Conservation (phyloP, 1,140 invertebrate genomes). For the Patella vulgata region DNA sequence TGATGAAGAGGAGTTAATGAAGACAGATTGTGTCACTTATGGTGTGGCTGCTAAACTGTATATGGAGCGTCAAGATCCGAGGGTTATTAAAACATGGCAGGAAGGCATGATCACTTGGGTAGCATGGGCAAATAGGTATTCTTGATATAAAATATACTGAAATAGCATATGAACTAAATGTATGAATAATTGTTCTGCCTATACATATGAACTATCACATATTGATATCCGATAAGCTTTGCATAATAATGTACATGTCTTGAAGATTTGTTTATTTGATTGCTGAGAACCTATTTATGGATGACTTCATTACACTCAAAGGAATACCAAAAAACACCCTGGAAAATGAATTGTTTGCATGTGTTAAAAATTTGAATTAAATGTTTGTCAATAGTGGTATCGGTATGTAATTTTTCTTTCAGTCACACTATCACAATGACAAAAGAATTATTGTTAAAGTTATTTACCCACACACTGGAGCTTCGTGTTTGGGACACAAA, state of each 20-base stretch:
- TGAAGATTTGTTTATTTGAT: too few relatives aligned
- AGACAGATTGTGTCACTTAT: constrained; percentile 62
- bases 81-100: constrained; percentile 61
- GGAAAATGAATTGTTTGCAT: too few relatives aligned
- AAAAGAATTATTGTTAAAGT: constrained; percentile 53
- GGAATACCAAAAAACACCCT: too few relatives aligned
- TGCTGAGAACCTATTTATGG: too few relatives aligned
- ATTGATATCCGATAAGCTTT: too few relatives aligned
- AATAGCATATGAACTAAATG: too few relatives aligned
- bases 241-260: too few relatives aligned
- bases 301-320: too few relatives aligned
- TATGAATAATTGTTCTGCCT: too few relatives aligned
- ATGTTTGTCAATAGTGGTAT: too few relatives aligned
- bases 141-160: background rate
- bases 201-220: too few relatives aligned
- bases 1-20: constrained; percentile 48
- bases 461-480: constrained; percentile 60
- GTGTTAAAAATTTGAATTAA: too few relatives aligned
- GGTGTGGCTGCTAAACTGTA: constrained; percentile 63
- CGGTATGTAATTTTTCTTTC: constrained; percentile 57
- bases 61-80: constrained; percentile 55
- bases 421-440: constrained; percentile 61
- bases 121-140: constrained; percentile 61
- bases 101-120: constrained; percentile 64
- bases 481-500: constrained; percentile 64